These are phyloP conservation scores for Neotoma lepida DNA, from an alignment of 2,113 vertebrate species.

Conservation along the genomic window DNA sequence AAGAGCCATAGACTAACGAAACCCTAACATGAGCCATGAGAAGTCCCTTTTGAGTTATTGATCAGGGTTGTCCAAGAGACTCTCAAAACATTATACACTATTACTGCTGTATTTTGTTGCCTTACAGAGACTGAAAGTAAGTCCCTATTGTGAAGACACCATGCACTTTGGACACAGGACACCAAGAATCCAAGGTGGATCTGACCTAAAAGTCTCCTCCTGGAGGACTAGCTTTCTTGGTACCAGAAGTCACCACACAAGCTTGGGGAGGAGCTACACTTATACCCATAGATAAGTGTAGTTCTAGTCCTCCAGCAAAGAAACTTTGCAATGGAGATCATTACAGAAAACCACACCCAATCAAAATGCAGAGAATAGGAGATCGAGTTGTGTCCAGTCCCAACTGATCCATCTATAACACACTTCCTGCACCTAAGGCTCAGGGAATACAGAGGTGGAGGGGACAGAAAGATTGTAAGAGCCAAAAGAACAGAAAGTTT, in stretches of 20 bases:
- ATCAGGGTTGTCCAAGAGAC: not conserved
- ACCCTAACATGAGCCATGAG: not conserved
- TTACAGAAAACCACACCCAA: not conserved
- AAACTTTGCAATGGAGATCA: not conserved
- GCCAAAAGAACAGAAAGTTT: not conserved
- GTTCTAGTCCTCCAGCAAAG: not conserved
- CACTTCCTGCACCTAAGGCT: not conserved
- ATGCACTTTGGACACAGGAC: not conserved
- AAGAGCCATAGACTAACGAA: not conserved
- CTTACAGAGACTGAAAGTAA: not conserved
- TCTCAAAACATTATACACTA: not conserved
- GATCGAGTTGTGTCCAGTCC: too few species aligned
- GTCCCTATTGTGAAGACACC: not conserved
- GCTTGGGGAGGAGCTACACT: not conserved
- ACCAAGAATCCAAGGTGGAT: not conserved
- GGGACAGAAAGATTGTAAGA: not conserved
- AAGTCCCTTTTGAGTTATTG: not conserved
- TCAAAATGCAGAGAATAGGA: not conserved
- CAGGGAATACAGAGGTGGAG: not conserved
- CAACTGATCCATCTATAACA: not conserved
- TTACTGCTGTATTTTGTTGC: not conserved
- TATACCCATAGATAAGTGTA: not conserved
- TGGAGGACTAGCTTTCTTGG: not conserved
- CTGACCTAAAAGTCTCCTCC: not conserved
- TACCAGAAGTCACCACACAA: not conserved